A percentile compares a stretch with the other conserved stretches of the same genome.
phyloP scores from a whole-genome alignment of 2,797 vertebrate genomes.

The Somateria mollissima region DNA sequence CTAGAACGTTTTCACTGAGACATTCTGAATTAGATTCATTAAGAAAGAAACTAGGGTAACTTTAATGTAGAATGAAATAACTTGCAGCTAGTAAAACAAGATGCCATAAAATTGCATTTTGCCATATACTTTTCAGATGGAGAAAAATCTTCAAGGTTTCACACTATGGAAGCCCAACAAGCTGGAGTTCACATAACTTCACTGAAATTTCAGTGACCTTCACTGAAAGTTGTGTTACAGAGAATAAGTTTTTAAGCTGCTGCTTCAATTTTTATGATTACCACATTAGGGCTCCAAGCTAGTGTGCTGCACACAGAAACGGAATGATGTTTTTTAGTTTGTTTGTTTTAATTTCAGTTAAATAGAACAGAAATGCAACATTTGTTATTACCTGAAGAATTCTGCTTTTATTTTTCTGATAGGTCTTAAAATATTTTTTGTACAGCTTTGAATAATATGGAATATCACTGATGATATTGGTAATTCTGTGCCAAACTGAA shows the following conservation, averaged over 20 bases:
- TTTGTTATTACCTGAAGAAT: neutral
- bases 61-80: neutral
- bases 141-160: neutral
- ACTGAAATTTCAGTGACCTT: neutral
- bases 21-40: neutral
- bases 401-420: neutral
- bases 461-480: neutral
- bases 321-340: neutral
- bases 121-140: neutral
- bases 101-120: neutral
- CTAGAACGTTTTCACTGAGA: neutral
- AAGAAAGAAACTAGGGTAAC: neutral
- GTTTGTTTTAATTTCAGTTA: neutral
- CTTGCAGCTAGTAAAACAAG: neutral
- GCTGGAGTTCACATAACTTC: neutral
- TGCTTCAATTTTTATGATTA: neutral
- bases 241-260: neutral
- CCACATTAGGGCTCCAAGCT: neutral
- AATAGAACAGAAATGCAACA: neutral
- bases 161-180: neutral
- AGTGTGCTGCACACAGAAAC: neutral
- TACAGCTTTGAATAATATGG: neutral
- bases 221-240: neutral
- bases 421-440: neutral
- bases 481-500: constrained; percentile 19